Evolutionary conservation across 2,888 invertebrate species (phyloP).

Genomic region (Trissolcus japonicus): DNA sequence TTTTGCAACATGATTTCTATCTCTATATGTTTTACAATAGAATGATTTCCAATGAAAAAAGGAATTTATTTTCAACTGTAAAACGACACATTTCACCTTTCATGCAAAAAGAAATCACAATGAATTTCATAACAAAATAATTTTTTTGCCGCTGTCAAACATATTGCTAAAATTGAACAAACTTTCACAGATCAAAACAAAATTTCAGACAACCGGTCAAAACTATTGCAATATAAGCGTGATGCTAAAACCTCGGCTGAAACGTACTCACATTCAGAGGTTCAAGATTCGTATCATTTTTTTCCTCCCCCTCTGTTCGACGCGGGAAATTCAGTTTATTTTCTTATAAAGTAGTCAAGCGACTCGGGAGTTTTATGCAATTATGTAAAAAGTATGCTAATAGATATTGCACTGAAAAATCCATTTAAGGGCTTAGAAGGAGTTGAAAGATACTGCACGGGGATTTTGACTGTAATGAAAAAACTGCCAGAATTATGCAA

Average conservation of each 20-base stretch:
- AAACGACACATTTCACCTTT: too few species aligned
- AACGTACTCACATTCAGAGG: slow-evolving; percentile 20
- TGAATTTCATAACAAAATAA: too few species aligned
- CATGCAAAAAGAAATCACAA: too few species aligned
- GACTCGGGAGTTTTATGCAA: slow-evolving; percentile 63
- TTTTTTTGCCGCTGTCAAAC: too few species aligned
- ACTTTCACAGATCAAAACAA: too few species aligned
- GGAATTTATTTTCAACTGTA: too few species aligned
- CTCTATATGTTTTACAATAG: too few species aligned
- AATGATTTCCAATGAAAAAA: too few species aligned
- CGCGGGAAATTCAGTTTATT: slow-evolving; percentile 65
- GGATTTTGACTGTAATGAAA: slow-evolving; percentile 65
- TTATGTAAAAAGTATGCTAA: slow-evolving; percentile 75
- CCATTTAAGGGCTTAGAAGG: slow-evolving; percentile 65
- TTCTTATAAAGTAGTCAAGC: slow-evolving; percentile 65
- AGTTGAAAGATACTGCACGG: slow-evolving; percentile 36
- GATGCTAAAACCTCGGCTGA: too few species aligned
- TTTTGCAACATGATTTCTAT: neutral
- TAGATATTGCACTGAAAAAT: slow-evolving; percentile 73
- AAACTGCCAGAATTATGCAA: slow-evolving; percentile 69
- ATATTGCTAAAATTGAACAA: too few species aligned
- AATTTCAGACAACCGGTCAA: too few species aligned
- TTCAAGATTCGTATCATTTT: slow-evolving; percentile 26
- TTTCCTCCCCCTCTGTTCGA: slow-evolving; percentile 36
- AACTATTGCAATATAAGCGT: neutral